Evolutionary conservation across 2,113 vertebrate genomes (phyloP), one percentile per base, ranked within the genome.

Genomic region (Gnathonemus longibarbis): DNA sequence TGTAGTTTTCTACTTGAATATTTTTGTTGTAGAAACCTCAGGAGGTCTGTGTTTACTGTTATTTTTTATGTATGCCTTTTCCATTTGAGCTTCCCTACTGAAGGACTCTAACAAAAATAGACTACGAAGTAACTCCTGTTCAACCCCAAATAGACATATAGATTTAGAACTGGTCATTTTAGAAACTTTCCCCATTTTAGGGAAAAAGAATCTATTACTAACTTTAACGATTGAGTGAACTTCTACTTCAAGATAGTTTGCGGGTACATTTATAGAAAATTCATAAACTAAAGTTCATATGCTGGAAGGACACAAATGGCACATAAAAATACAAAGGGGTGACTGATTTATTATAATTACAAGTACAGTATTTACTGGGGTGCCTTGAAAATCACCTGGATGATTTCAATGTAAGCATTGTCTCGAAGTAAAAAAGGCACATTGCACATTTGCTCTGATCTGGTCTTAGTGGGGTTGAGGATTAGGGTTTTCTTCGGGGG

Each of bases 1-100:
- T 95, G 96, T 98, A 96, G 96, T 96, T 97, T 97, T 97, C 97
- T 98, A 98, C 98, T 98, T 99, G 97, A 98, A 98, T 96, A 96
- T 95, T 97, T 97, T 96, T 96, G 97, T 97, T 96, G 96, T 97
- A 97, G 98, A 95, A 97, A 97, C 97, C 97, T 99, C 97, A 98
- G 98, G 97, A 97, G 95, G 97, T 97, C 96, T 96, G 96, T 97
- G 96, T 98, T 97, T 96, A 97, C 96, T 96, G 96, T 96, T 97
- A 94, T 91, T 90, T 91, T 84, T 87, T 90, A 92, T 98, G 96
- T 97, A 95, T 95, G 95, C 96, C 96, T 98, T 97, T 96, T 96
- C 95, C 96, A 94, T 93, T 95, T 93, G 95, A 95, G 96, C 95
- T 96, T 96, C 94, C 96, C 94, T 96, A 95, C 94, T 95, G 96